Conservation (phyloP, 2,797 vertebrate genomes). For the Sebastes reedi region DNA sequence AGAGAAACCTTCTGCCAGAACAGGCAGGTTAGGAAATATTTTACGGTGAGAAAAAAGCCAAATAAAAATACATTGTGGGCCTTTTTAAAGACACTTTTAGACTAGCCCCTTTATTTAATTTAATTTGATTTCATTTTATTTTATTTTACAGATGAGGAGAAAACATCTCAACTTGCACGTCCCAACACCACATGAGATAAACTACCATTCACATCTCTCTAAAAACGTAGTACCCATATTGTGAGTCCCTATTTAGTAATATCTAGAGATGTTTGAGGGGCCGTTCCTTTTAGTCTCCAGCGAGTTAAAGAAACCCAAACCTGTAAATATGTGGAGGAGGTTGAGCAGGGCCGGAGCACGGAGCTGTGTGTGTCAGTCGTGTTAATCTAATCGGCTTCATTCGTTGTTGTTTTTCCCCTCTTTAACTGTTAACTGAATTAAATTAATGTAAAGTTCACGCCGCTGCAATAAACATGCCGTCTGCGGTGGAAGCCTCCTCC, state of each 20-base stretch:
- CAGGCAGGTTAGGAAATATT: neutral
- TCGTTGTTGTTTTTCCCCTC: neutral
- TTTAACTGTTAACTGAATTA: neutral
- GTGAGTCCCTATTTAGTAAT: neutral
- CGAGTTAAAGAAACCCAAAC: too few relatives aligned
- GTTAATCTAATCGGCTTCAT: constrained; percentile 2
- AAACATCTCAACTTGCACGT: neutral
- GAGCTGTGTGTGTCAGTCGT: neutral
- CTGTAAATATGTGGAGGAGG: neutral
- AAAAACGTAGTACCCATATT: neutral
- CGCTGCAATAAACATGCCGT: constrained; percentile 50
- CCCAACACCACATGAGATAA: neutral
- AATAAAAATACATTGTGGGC: neutral
- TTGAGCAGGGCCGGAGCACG: neutral
- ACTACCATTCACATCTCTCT: neutral
- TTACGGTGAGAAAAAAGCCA: neutral
- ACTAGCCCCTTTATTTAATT: neutral
- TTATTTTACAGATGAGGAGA: neutral
- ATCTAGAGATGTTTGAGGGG: neutral
- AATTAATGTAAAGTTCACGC: neutral
- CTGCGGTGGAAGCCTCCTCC: neutral
- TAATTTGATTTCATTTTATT: neutral
- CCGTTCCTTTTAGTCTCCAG: too few relatives aligned
- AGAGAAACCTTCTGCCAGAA: neutral
- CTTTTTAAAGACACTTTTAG: neutral